Evolutionary conservation across 2,113 vertebrate genomes (phyloP).

Genomic region (Serilophus lunatus): DNA sequence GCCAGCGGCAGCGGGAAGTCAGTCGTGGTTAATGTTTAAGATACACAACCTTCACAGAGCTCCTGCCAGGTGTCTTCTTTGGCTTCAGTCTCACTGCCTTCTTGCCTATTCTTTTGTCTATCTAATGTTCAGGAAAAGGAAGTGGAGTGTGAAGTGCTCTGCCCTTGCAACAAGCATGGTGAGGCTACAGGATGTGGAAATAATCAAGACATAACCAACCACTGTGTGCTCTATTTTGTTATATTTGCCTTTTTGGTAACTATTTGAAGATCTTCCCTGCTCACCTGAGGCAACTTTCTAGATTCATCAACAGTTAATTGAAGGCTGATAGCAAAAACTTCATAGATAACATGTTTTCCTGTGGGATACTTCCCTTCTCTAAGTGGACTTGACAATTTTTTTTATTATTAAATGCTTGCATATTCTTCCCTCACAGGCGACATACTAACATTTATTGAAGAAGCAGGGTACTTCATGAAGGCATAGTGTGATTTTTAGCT

Average conservation of each 20-base stretch:
- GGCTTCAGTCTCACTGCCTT: not conserved
- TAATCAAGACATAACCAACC: not conserved
- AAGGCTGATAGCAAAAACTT: not conserved
- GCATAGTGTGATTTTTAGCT: not conserved
- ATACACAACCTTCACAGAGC: not conserved
- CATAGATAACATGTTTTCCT: not conserved
- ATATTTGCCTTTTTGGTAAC: not conserved
- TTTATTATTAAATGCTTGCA: not conserved
- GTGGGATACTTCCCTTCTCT: not conserved
- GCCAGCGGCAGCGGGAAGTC: not conserved
- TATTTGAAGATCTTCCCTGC: not conserved
- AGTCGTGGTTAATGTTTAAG: not conserved
- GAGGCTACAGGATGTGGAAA: not conserved
- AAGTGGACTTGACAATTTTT: not conserved
- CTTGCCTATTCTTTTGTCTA: constrained; percentile 3
- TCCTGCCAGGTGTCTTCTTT: constrained; percentile 39
- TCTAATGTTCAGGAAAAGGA: constrained; percentile 19
- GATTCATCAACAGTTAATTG: not conserved
- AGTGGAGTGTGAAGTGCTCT: not conserved
- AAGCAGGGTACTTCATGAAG: not conserved
- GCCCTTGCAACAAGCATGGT: not conserved
- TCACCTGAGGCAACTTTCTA: not conserved
- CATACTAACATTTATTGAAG: not conserved
- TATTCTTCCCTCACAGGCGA: not conserved
- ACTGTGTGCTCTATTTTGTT: not conserved